Evolutionary conservation across 1,140 invertebrate species (phyloP), one percentile per base, ranked within the genome.

Genomic region (Magallana angulata): DNA sequence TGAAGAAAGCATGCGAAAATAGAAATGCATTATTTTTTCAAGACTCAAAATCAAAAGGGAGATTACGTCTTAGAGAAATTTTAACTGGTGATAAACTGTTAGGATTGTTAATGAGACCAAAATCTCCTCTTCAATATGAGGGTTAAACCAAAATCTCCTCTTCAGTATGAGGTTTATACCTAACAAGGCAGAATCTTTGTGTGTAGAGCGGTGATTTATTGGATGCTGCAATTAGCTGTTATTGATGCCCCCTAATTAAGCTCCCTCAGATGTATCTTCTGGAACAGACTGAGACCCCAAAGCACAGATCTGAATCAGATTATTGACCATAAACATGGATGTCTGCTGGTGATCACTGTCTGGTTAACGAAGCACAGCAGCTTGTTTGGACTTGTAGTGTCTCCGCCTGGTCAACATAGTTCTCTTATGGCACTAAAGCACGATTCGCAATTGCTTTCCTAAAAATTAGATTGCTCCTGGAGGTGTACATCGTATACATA

Each of bases 281-380:
- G 16, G 24, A 76, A 30, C 18, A 76, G 24, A 76, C 12, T 30
- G 57, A 18, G n/a, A 14, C 18, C 14, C 36, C n/a, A 24, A 30
- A 85, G 84, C 58, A 57, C 16, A 14, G 5, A 36, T 57, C 85
- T 9, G n/a, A 59, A 0, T 84, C 83, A 12, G 9, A 57, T 57
- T 59, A 82, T 59, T 58, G 81, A 59, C 58, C 48, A 57, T 82
- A 57, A n/a, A 58, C 7, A 57, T 18, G 9, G 14, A 84, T 62
- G 58, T 84, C 18, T 62, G 83, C 14, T 71, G 12, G 58, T 84
- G 83, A 60, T 48, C 11, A 60, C 12, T 58, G 1, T 14, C n/a
- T 57, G n/a, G 57, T 68, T 86, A 85, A 84, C 56, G 36, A 76
- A 76, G 24, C 36, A 76, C 3, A 18, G 36, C 68, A 76, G 68